Conservation (phyloP, 2,888 invertebrate species). For the Uropetala carovei region DNA sequence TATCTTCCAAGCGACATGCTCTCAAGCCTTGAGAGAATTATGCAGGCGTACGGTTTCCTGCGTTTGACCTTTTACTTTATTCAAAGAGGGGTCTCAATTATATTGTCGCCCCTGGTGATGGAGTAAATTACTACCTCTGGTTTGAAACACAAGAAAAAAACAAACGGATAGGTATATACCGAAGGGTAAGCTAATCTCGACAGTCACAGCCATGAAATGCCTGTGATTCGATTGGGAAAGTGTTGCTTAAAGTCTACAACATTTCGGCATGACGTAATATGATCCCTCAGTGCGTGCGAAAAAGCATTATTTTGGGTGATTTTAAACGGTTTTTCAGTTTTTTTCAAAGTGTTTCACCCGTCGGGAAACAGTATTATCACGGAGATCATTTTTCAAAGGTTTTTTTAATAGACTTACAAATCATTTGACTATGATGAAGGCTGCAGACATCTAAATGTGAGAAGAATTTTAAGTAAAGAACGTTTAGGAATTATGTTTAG, state of each 20-base stretch:
- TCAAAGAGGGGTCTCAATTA: not conserved
- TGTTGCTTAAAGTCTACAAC: not conserved
- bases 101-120: not conserved
- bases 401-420: too few species aligned
- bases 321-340: not conserved
- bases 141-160: not conserved
- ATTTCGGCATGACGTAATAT: not conserved
- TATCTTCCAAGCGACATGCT: not conserved
- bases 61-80: not conserved
- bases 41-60: conserved; percentile 16
- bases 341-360: not conserved
- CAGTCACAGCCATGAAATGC: not conserved
- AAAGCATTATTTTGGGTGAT: not conserved
- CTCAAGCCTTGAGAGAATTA: not conserved
- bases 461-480: too few species aligned
- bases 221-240: not conserved
- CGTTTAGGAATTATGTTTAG: too few species aligned
- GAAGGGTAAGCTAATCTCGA: not conserved
- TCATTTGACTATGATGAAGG: too few species aligned
- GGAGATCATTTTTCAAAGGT: too few species aligned
- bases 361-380: not conserved
- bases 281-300: not conserved
- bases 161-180: not conserved
- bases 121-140: not conserved
- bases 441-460: too few species aligned